Conservation (phyloP, 1,140 invertebrate genomes). For the Drosophila repleta region DNA sequence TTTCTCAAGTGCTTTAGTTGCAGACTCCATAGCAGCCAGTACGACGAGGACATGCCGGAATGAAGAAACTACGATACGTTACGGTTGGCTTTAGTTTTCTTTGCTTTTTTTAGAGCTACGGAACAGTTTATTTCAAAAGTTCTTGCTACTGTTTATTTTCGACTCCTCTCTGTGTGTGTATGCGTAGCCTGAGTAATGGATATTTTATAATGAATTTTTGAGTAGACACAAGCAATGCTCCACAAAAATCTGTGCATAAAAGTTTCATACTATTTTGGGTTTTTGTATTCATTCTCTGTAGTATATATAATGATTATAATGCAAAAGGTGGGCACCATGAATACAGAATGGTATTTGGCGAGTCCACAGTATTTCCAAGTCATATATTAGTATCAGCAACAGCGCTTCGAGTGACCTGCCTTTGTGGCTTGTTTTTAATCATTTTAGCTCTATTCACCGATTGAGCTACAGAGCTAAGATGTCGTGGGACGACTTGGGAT, state of each 20-base stretch:
- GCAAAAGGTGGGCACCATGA: background rate
- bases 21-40: background rate
- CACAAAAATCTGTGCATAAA: conserved; percentile 32
- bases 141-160: conserved; percentile 54
- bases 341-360: conserved; percentile 15
- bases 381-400: conserved; percentile 20
- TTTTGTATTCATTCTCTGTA: conserved; percentile 3
- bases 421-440: background rate
- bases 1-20: conserved; percentile 65
- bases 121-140: conserved; percentile 57
- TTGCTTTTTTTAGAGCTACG: conserved; percentile 8
- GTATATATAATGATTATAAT: conserved; percentile 30
- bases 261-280: conserved; percentile 23
- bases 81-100: conserved; percentile 7
- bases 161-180: conserved; percentile 21
- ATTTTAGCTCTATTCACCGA: background rate
- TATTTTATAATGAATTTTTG: conserved; percentile 72
- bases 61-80: background rate
- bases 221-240: conserved; percentile 39
- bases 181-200: conserved; percentile 66
- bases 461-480: background rate
- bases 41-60: background rate
- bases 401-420: background rate
- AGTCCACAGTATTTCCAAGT: conserved; percentile 13
- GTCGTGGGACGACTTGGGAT: too few species aligned